Base-by-base conservation (phyloP, 2,113 vertebrate species). In the Silurus glanis region DNA sequence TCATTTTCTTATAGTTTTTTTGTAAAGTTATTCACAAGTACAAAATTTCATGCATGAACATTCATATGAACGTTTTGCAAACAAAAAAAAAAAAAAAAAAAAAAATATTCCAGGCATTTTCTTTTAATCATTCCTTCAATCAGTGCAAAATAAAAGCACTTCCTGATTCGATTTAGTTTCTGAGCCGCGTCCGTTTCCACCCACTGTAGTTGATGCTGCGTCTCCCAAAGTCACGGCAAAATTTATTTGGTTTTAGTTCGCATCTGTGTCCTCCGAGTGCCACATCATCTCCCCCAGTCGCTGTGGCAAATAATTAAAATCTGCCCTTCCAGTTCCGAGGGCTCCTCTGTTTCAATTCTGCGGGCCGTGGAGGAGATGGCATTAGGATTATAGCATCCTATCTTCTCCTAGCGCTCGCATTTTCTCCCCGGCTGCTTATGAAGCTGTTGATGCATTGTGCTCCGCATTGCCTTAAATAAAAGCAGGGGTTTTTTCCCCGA, bases 271-370 rank as follows among this genome's bases (percentile, higher is more conserved):
- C 74, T 78, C 74, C 74, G 51, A 78, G 74, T 51, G 72, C 47
- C 72, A 9, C 47, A 23, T 75, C 72, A 51, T 75, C 47, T 75
- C 47, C 72, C 23, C 23, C 74, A 6, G 74, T 76, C 47, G 49
- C 74, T 25, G 74, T 78, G 74, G 74, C 49, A 78, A 78, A 78
- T 78, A 78, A 78, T 78, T 78, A 78, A 78, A 78, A 61, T 64
- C 80, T 64, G 80, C 58, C 37, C 80, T 82, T 51, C 59, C 80
- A 64, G 51, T 82, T 21, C 21, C 37, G 28, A 82, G 59, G 28
- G 55, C n/a, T 78, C 80, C 80, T 64, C 80, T 64, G 80, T 61
- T 64, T 82, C 80, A 82, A 64, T 82, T 82, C 80, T 19, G 45
- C 21, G 21, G 37, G 58, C 37, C 28, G 37, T 49, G 80, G 59